Percentiles rank a stretch among this genome's conserved stretches.
Conservation (phyloP, 2,113 vertebrate genomes). For the Albula goreensis region DNA sequence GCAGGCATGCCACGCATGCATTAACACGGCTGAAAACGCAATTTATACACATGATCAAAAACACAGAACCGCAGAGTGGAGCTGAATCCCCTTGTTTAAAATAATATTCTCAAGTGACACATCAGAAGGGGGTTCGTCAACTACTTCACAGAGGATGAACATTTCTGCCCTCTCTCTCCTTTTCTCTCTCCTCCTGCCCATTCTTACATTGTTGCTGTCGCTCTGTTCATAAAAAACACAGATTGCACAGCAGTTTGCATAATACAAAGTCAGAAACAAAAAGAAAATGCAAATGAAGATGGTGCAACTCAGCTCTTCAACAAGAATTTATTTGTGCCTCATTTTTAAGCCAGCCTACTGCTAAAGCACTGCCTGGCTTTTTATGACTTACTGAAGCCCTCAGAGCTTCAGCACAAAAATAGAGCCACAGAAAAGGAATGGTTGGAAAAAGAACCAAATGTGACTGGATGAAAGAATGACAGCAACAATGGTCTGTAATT, state of each 20-base stretch:
- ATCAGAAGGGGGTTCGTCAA: not conserved
- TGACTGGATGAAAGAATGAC: not conserved
- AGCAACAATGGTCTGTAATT: constrained; percentile 10
- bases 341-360: not conserved
- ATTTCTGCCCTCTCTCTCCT: constrained; percentile 2
- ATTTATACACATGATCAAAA: not conserved
- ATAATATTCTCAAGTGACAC: not conserved
- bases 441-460: not conserved
- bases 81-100: not conserved
- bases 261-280: not conserved
- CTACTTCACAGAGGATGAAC: not conserved
- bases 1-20: no score
- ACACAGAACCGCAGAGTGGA: not conserved
- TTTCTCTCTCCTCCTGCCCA: not conserved
- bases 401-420: not conserved
- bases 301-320: not conserved
- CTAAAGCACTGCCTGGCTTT: not conserved
- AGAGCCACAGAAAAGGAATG: not conserved
- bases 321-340: not conserved
- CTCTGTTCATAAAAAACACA: not conserved
- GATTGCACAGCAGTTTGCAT: not conserved
- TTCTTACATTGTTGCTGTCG: not conserved
- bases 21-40: not conserved
- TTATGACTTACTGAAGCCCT: not conserved
- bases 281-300: not conserved